Conservation (phyloP, 2,797 vertebrate genomes). For the Pseudomugil tenellus region DNA sequence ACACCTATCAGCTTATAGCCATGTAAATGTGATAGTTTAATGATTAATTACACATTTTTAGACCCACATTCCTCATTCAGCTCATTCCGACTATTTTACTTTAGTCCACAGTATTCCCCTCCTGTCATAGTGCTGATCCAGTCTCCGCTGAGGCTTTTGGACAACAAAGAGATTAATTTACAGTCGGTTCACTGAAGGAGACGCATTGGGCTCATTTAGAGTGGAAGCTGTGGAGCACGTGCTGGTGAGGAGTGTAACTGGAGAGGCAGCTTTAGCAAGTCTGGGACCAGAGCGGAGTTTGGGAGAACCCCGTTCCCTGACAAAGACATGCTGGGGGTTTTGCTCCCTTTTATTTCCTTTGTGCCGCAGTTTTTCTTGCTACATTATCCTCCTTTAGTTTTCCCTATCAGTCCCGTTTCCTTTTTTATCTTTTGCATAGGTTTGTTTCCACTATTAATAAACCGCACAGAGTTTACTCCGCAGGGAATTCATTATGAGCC, state of each 20-base stretch:
- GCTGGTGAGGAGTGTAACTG: constrained; percentile 57
- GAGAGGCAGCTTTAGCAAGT: constrained; percentile 56
- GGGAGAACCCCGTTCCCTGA: constrained; percentile 49
- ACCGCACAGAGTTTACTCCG: constrained; percentile 27
- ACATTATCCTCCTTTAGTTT: constrained; percentile 13
- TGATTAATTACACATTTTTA: constrained; percentile 18
- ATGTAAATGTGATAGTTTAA: constrained; percentile 1
- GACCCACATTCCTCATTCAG: background rate
- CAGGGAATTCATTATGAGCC: constrained; percentile 52
- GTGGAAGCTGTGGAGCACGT: constrained; percentile 58
- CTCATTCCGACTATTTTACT: constrained; percentile 10
- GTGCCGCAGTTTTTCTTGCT: background rate
- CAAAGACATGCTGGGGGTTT: constrained; percentile 52
- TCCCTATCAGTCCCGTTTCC: background rate
- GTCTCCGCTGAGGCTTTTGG: constrained; percentile 46
- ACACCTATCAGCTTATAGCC: background rate
- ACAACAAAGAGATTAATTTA: constrained; percentile 76
- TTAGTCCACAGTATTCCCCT: constrained; percentile 16
- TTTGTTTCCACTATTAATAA: constrained; percentile 32
- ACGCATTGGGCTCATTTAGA: constrained; percentile 57
- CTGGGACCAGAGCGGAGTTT: constrained; percentile 34
- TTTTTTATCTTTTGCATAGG: constrained; percentile 3
- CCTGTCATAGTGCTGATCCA: constrained; percentile 42
- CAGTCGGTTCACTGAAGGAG: constrained; percentile 57
- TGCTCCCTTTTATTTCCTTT: constrained; percentile 1